phyloP scores from a whole-genome alignment of 2,113 vertebrate species.

The Acrocephalus kingi region DNA sequence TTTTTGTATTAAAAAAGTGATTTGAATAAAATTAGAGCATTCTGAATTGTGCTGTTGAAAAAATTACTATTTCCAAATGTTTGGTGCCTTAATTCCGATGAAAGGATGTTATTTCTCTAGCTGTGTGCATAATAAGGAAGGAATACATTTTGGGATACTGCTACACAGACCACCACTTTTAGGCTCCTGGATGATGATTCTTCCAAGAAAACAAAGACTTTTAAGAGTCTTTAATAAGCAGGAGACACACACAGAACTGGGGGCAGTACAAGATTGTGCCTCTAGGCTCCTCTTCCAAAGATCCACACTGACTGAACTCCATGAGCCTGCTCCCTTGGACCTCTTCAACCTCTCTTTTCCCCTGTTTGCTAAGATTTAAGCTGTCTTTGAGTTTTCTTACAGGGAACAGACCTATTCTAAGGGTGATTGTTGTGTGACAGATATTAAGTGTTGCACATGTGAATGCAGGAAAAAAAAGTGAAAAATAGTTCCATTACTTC shows the following conservation, averaged over 20 bases:
- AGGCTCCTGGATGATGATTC: not conserved
- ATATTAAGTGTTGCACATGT: not conserved
- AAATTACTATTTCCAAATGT: not conserved
- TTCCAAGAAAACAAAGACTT: not conserved
- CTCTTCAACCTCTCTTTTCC: not conserved
- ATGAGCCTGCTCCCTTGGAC: not conserved
- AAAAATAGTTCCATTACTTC: not conserved
- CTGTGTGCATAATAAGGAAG: not conserved
- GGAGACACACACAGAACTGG: not conserved
- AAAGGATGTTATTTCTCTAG: not conserved
- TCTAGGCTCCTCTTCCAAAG: not conserved
- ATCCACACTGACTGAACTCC: not conserved
- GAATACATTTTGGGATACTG: not conserved
- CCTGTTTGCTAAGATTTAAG: not conserved
- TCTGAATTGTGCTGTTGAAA: not conserved
- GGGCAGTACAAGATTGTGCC: not conserved
- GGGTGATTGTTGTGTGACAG: not conserved
- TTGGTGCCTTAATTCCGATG: not conserved
- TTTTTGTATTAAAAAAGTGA: not conserved
- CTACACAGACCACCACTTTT: not conserved
- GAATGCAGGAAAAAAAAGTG: not conserved
- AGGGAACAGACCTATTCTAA: not conserved
- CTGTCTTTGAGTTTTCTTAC: not conserved
- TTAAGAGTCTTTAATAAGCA: not conserved
- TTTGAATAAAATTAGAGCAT: not conserved